A percentile compares a stretch with the other conserved stretches of the same genome.
Conservation (phyloP, 1,140 invertebrate species). For the Zophobas morio region DNA sequence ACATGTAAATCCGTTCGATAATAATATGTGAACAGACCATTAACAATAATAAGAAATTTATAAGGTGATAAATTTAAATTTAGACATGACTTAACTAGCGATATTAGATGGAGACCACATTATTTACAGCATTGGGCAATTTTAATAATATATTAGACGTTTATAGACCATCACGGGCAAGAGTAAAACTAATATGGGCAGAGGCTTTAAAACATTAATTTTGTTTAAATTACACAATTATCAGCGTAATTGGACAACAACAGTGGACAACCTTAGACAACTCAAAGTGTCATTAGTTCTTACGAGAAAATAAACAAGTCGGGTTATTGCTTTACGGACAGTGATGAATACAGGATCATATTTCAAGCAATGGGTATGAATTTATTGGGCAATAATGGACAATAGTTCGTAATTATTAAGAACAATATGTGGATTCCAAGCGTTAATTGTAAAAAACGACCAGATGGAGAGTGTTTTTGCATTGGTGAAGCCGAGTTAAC, state of each 20-base stretch:
- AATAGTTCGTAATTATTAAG: constrained; percentile 28
- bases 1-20: constrained; percentile 32
- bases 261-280: constrained; percentile 13
- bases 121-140: constrained; percentile 34
- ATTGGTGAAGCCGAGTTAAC: constrained; percentile 13
- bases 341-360: constrained; percentile 14
- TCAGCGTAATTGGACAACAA: constrained; percentile 31
- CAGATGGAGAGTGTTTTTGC: constrained; percentile 14
- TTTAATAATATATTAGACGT: constrained; percentile 39
- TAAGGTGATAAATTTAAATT: constrained; percentile 42
- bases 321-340: constrained; percentile 22
- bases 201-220: constrained; percentile 41
- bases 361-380: constrained; percentile 7
- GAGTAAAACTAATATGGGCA: constrained; percentile 38
- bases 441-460: constrained; percentile 20
- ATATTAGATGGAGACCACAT: constrained; percentile 35
- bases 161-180: constrained; percentile 35
- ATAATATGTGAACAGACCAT: constrained; percentile 38
- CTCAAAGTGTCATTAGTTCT: constrained; percentile 7
- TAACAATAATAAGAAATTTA: constrained; percentile 40
- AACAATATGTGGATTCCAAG: constrained; percentile 1
- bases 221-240: constrained; percentile 34
- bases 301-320: constrained; percentile 2
- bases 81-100: constrained; percentile 30
- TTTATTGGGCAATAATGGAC: constrained; percentile 27